Conservation (phyloP, 2,797 vertebrate species). For the Podarcis lilfordi region DNA sequence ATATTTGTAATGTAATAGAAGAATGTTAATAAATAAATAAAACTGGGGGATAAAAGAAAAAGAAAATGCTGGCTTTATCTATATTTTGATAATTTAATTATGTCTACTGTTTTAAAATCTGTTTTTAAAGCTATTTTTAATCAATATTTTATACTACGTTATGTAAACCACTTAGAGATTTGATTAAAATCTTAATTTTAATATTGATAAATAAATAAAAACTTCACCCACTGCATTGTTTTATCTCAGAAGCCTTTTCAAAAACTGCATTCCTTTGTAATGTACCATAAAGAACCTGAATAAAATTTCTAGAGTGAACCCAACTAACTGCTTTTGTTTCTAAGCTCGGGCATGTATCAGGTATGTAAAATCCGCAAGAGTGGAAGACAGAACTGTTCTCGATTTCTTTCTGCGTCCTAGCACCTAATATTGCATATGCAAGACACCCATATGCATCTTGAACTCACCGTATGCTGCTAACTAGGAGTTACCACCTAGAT, state of each 20-base stretch:
- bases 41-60: too few relatives aligned
- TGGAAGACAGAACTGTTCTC: background rate
- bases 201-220: background rate
- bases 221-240: background rate
- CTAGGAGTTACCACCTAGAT: background rate
- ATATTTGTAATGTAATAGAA: too few relatives aligned
- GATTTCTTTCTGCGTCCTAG: background rate
- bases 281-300: background rate
- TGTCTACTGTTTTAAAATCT: too few relatives aligned
- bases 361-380: background rate
- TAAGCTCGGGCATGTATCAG: background rate
- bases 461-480: slow-evolving; percentile 31
- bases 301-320: background rate
- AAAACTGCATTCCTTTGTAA: background rate
- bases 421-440: slow-evolving; percentile 35
- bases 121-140: too few relatives aligned
- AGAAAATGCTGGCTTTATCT: too few relatives aligned
- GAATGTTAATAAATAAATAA: too few relatives aligned
- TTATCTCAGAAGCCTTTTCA: background rate
- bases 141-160: too few relatives aligned
- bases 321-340: background rate
- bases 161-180: too few relatives aligned
- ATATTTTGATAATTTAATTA: too few relatives aligned
- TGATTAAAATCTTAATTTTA: too few relatives aligned
- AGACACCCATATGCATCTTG: slow-evolving; percentile 40